Conservation (phyloP, 2,113 vertebrate species). For the Tetrax tetrax region DNA sequence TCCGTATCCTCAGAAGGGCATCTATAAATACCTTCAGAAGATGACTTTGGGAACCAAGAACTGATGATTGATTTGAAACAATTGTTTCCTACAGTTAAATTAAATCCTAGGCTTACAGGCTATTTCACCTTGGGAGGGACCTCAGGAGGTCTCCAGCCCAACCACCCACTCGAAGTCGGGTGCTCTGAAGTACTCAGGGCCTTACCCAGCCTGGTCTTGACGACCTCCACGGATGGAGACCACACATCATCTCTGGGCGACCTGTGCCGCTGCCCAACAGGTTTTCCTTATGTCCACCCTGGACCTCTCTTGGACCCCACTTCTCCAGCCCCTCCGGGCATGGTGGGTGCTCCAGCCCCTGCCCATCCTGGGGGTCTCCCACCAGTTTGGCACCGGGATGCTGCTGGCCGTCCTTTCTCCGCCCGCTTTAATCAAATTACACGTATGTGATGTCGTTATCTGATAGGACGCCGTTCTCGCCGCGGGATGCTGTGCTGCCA, state of each 20-base stretch:
- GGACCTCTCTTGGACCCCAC: not conserved
- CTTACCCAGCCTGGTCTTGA: not conserved
- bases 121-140: accelerated
- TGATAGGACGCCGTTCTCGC: not conserved
- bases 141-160: not conserved
- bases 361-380: not conserved
- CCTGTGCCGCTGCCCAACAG: not conserved
- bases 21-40: not conserved
- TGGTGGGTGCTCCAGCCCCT: not conserved
- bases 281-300: not conserved
- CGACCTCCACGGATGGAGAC: not conserved
- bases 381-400: accelerated
- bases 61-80: not conserved
- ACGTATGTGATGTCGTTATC: accelerated
- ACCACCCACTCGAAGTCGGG: not conserved
- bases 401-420: not conserved
- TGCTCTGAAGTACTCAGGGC: not conserved
- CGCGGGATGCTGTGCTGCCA: not conserved
- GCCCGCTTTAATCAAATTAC: not conserved
- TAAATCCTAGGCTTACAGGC: accelerated
- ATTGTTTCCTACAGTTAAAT: not conserved
- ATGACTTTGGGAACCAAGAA: not conserved
- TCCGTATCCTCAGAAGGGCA: not conserved
- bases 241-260: too few species aligned
- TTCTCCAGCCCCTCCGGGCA: not conserved